Conservation (phyloP, 2,797 vertebrate genomes). For the Arctocebus calabarensis region DNA sequence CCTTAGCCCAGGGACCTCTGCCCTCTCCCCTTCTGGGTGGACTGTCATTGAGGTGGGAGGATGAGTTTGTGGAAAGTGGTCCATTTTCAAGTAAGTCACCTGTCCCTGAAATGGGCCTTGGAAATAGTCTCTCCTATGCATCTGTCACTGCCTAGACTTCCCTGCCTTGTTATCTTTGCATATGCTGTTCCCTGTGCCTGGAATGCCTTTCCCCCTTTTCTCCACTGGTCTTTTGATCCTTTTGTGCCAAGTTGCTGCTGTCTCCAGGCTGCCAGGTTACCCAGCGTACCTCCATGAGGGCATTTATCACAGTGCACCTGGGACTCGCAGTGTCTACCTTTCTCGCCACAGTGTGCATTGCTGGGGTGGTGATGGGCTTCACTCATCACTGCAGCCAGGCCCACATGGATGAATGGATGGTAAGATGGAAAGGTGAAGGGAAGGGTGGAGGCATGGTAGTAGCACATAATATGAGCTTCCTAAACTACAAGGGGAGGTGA, state of each 20-base stretch:
- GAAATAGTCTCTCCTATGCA: not conserved
- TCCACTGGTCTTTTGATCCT: not conserved
- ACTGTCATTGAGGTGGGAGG: not conserved
- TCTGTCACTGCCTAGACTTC: not conserved
- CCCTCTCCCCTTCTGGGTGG: not conserved
- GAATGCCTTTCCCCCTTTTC: not conserved
- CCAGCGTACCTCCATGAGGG: not conserved
- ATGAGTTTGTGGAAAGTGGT: not conserved
- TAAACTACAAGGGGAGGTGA: not conserved
- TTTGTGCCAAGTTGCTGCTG: not conserved
- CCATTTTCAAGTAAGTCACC: not conserved
- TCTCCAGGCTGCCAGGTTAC: not conserved
- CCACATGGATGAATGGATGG: not conserved
- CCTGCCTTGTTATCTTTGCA: not conserved
- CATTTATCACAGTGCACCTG: not conserved
- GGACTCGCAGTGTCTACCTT: not conserved
- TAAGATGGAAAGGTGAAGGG: not conserved
- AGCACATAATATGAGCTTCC: not conserved
- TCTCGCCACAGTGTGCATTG: rapidly evolving
- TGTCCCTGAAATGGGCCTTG: not conserved
- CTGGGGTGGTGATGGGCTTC: not conserved
- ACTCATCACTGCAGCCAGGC: not conserved
- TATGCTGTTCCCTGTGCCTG: not conserved
- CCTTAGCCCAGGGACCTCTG: not conserved
- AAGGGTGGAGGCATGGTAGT: not conserved